Conservation (phyloP, 1,140 invertebrate genomes). For the Mizuhopecten yessoensis region DNA sequence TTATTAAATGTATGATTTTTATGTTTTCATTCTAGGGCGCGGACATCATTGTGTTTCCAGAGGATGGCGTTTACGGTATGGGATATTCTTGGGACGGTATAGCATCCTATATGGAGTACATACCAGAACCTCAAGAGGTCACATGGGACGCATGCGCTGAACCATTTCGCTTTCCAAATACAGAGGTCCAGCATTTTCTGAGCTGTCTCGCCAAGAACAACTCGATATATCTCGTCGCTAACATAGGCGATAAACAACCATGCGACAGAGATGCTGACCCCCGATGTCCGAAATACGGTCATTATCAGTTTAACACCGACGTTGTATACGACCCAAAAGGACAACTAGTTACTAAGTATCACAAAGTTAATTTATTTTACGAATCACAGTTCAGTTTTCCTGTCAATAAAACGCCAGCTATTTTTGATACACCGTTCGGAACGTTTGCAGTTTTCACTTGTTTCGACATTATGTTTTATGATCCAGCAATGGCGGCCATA, state of each 20-base stretch:
- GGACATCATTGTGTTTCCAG: conserved; percentile 93
- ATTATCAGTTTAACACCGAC: conserved; percentile 89
- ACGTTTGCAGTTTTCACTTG: conserved; percentile 91
- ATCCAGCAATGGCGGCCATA: conserved; percentile 86
- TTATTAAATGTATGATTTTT: too few relatives aligned
- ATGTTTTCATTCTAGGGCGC: conserved; percentile 84
- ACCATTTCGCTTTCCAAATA: background rate
- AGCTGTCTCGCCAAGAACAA: conserved; percentile 86
- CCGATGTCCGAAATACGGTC: conserved; percentile 84
- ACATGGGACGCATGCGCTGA: conserved; percentile 59
- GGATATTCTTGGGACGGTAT: conserved; percentile 45
- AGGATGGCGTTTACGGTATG: conserved; percentile 86
- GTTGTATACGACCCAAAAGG: conserved; percentile 89
- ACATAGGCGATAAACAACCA: conserved; percentile 87
- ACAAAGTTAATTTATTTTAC: conserved; percentile 87
- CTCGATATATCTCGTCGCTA: conserved; percentile 88
- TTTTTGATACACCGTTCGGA: conserved; percentile 89
- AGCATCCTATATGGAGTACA: conserved; percentile 58
- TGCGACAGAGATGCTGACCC: conserved; percentile 83
- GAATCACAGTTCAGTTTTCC: conserved; percentile 86
- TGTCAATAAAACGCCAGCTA: conserved; percentile 58
- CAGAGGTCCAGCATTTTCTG: conserved; percentile 65
- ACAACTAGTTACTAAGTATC: conserved; percentile 87
- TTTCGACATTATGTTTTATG: conserved; percentile 89
- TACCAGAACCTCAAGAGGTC: conserved; percentile 59